A percentile compares a stretch with the other conserved stretches of the same genome.
Conservation (phyloP, 2,113 vertebrate species). For the Aptenodytes patagonicus region DNA sequence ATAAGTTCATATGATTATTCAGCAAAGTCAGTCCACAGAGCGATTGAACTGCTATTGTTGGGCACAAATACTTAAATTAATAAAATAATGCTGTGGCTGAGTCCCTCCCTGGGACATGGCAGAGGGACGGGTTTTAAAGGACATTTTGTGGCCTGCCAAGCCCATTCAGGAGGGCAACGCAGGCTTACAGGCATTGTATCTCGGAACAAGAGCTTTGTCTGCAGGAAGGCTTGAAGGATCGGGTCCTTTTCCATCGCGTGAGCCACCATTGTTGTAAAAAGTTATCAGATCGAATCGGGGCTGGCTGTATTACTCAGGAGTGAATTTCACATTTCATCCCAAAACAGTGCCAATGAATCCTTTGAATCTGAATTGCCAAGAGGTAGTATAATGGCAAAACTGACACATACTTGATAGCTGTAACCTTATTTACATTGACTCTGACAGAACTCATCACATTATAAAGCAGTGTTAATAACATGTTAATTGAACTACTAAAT, state of each 20-base stretch:
- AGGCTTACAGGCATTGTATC: rapidly evolving
- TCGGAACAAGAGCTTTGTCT: not conserved
- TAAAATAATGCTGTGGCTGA: not conserved
- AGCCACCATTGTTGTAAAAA: rapidly evolving
- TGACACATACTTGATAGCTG: slow-evolving; percentile 50
- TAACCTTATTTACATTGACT: slow-evolving; percentile 56
- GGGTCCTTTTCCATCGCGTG: rapidly evolving
- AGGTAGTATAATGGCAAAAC: not conserved
- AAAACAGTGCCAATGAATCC: not conserved
- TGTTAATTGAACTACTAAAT: slow-evolving; percentile 41
- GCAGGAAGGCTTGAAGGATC: not conserved
- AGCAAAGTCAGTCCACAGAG: not conserved
- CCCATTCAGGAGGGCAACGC: rapidly evolving
- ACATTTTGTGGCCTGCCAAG: not conserved
- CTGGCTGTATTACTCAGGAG: not conserved
- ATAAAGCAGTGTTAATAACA: slow-evolving; percentile 32
- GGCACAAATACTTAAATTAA: not conserved
- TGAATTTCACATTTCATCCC: not conserved
- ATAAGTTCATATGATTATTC: not conserved
- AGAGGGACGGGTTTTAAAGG: not conserved
- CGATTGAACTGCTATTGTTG: not conserved
- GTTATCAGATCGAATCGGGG: rapidly evolving
- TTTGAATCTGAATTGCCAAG: slow-evolving; percentile 25
- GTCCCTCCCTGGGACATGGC: not conserved
- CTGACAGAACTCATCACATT: slow-evolving; percentile 30